These are phyloP conservation scores for Pomacea canaliculata DNA, from an alignment of 2,888 invertebrate species.

Conservation along the genomic window DNA sequence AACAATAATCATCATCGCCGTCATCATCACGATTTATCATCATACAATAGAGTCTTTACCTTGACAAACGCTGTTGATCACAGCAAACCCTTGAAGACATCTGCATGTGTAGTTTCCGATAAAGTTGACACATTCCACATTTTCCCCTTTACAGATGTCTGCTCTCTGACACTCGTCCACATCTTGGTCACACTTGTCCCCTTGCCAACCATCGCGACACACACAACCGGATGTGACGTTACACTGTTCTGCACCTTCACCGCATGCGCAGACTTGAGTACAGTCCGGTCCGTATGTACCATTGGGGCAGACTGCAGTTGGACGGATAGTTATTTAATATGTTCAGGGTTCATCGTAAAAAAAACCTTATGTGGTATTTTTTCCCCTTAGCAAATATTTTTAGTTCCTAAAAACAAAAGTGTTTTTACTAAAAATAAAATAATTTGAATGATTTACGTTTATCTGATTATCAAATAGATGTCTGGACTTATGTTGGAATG, in stretches of 20 bases:
- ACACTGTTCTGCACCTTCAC: conserved; percentile 1
- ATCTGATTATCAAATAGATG: too few relatives aligned
- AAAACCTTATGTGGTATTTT: too few relatives aligned
- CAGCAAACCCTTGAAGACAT: background rate
- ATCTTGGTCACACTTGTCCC: conserved; percentile 4
- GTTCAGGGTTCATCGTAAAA: too few relatives aligned
- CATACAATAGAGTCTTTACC: background rate
- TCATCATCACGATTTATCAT: background rate
- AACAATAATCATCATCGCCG: background rate
- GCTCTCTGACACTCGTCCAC: background rate
- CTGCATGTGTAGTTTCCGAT: background rate
- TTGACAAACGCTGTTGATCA: background rate
- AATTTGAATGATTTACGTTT: too few relatives aligned
- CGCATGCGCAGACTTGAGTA: background rate
- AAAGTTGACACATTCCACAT: background rate
- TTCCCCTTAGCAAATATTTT: too few relatives aligned
- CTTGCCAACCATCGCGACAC: conserved; percentile 6
- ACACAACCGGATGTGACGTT: conserved; percentile 10
- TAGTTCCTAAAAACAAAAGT: too few relatives aligned
- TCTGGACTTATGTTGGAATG: too few relatives aligned
- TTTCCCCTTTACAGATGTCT: background rate
- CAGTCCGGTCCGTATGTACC: background rate
- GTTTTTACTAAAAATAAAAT: too few relatives aligned
- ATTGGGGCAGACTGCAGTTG: background rate
- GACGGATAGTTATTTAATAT: background rate